Conservation (phyloP, 2,888 invertebrate species). For the Sturmia bella region DNA sequence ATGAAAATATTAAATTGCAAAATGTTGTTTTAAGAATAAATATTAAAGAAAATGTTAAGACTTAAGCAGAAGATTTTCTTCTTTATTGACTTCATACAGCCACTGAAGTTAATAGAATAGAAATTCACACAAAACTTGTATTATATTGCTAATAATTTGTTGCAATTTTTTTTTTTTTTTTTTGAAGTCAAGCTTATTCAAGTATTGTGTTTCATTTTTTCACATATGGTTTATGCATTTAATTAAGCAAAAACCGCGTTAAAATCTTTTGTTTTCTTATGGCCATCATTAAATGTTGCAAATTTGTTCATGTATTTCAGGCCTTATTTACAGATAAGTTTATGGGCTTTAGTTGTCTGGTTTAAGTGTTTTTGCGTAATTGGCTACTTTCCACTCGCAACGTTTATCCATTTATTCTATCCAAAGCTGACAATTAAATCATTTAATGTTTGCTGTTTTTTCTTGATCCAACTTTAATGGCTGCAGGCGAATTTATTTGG, state of each 20-base stretch:
- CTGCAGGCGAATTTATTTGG: neutral
- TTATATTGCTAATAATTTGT: neutral
- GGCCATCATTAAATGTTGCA: constrained; percentile 46
- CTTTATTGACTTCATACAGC: neutral
- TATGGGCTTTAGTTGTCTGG: constrained; percentile 33
- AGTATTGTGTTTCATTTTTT: neutral
- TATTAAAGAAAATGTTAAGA: constrained; percentile 17
- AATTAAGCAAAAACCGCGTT: neutral
- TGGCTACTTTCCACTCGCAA: constrained; percentile 45
- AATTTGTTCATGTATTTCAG: constrained; percentile 43
- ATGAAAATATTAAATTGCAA: constrained; percentile 1
- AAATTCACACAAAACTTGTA: neutral
- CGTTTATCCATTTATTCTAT: constrained; percentile 33
- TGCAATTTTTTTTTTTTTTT: neutral
- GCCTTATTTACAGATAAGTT: constrained; percentile 46
- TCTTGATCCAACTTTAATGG: constrained; percentile 3
- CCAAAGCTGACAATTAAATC: constrained; percentile 45
- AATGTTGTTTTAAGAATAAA: neutral
- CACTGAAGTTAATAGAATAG: neutral
- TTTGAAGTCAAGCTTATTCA: neutral
- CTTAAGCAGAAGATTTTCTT: neutral
- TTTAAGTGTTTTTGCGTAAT: constrained; percentile 39
- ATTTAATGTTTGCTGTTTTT: constrained; percentile 44
- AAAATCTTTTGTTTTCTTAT: constrained; percentile 31
- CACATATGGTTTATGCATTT: neutral